Evolutionary conservation across 2,888 invertebrate genomes (phyloP).

Genomic region (Gastrophysa polygoni): DNA sequence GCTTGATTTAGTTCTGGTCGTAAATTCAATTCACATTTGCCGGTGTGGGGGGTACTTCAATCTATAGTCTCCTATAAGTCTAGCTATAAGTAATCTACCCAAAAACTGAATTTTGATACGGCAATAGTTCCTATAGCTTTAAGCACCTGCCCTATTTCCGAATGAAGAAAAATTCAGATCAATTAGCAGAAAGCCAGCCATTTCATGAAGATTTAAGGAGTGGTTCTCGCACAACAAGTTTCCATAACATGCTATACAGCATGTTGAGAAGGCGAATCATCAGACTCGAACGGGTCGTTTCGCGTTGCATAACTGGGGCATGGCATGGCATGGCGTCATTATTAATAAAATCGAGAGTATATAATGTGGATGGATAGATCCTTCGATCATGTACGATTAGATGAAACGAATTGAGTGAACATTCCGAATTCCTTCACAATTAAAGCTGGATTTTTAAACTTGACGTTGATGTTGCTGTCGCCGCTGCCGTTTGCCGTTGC

Average conservation of each 20-base stretch:
- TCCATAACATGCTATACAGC: constrained; percentile 23
- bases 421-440: too few relatives aligned
- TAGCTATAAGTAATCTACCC: too few relatives aligned
- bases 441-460: too few relatives aligned
- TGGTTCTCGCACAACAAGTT: constrained; percentile 24
- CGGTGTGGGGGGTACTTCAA: too few relatives aligned
- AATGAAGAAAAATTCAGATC: neutral
- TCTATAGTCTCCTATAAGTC: too few relatives aligned
- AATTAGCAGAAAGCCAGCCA: neutral
- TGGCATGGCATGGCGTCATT: constrained; percentile 32
- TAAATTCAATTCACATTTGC: too few relatives aligned
- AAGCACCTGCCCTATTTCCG: neutral
- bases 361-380: neutral
- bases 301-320: constrained; percentile 36
- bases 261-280: constrained; percentile 33
- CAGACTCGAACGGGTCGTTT: constrained; percentile 31
- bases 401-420: too few relatives aligned
- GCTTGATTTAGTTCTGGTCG: too few relatives aligned
- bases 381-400: too few relatives aligned
- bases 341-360: constrained; percentile 42
- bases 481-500: too few relatives aligned
- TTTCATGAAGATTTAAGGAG: constrained; percentile 23
- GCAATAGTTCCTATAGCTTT: neutral
- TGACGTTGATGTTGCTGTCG: too few relatives aligned
- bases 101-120: neutral